phyloP scores from a whole-genome alignment of 2,888 invertebrate genomes.

The Acrobasis repandana region DNA sequence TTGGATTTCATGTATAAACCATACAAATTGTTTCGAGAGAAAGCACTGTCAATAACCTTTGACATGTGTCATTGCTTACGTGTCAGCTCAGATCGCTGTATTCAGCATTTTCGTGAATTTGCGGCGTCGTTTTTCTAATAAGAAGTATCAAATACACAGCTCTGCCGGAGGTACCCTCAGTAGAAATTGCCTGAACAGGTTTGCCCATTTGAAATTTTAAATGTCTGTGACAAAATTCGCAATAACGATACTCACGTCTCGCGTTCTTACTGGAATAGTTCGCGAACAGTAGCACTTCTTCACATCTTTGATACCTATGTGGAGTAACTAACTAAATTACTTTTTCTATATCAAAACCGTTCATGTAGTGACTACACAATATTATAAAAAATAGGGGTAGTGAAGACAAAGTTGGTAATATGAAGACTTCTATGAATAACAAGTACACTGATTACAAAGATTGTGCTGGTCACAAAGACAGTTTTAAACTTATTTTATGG shows the following conservation, averaged over 20 bases:
- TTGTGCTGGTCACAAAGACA: too few species aligned
- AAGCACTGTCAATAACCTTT: constrained; percentile 80
- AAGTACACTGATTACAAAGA: too few species aligned
- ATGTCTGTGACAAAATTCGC: background rate
- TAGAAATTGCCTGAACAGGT: background rate
- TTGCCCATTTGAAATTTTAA: background rate
- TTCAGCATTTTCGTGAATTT: constrained; percentile 48
- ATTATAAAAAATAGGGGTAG: too few species aligned
- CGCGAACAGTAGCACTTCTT: background rate
- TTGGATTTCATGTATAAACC: background rate
- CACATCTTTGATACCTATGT: too few species aligned
- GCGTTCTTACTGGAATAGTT: constrained; percentile 31
- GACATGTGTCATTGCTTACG: constrained; percentile 84
- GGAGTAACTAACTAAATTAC: too few species aligned
- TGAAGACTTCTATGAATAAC: too few species aligned
- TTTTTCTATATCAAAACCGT: too few species aligned
- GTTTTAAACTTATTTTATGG: too few species aligned
- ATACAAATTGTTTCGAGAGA: constrained; percentile 39
- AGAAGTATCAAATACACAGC: background rate
- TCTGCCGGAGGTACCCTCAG: background rate
- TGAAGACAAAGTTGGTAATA: too few species aligned
- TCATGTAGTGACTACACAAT: too few species aligned
- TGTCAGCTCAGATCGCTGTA: constrained; percentile 67
- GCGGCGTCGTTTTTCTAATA: background rate
- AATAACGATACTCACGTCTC: background rate